Conservation (phyloP, 2,888 invertebrate genomes). For the Omphaloscelis lunosa region DNA sequence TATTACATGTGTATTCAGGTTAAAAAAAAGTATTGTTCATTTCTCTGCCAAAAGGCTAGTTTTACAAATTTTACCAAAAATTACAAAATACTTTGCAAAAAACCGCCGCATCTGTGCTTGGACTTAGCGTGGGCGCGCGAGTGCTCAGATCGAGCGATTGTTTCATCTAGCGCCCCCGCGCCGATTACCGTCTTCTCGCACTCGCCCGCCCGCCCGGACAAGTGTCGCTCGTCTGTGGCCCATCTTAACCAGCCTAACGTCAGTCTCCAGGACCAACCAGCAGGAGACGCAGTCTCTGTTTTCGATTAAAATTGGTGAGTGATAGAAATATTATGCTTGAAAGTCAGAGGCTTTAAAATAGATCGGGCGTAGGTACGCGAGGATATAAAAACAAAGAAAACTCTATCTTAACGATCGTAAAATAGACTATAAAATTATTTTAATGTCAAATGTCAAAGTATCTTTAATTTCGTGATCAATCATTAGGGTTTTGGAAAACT, state of each 20-base stretch:
- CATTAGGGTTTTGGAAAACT: background rate
- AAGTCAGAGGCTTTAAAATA: background rate
- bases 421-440: background rate
- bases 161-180: conserved; percentile 71
- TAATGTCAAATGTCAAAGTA: background rate
- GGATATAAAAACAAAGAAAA: background rate
- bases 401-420: background rate
- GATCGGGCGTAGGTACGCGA: background rate
- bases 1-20: background rate
- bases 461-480: background rate
- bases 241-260: conserved; percentile 23
- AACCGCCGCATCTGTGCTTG: conserved; percentile 50
- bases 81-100: conserved; percentile 32
- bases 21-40: background rate
- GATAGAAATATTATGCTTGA: conserved; percentile 16
- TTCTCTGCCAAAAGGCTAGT: background rate
- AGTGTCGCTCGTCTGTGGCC: conserved; percentile 54
- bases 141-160: conserved; percentile 68
- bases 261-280: conserved; percentile 16
- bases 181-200: conserved; percentile 44
- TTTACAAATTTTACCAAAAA: background rate
- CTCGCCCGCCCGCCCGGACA: conserved; percentile 52
- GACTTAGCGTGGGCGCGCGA: conserved; percentile 66
- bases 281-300: conserved; percentile 43
- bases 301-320: conserved; percentile 58